Base-by-base conservation (phyloP, 1,140 invertebrate species). In the Heliconius hermathena region DNA sequence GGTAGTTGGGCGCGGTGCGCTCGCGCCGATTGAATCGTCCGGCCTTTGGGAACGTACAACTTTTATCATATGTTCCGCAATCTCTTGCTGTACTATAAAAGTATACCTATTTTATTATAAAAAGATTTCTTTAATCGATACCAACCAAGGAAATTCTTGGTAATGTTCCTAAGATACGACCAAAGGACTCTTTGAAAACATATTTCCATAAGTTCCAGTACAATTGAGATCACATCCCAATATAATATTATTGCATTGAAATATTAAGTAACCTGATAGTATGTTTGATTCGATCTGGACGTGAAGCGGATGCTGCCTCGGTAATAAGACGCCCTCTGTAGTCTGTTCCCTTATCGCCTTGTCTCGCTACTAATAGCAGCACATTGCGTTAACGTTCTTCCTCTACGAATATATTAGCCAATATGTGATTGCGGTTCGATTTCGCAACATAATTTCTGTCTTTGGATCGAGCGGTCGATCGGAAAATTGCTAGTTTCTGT, bases 1-100 rank as follows among this genome's bases (percentile, higher is more conserved):
- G 85, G 84, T 84, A 87, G 86, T 83, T 82, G 88, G 86, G 90
- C 85, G 86, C 84, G 85, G 85, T 87, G 85, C 85, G 84, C 83
- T 80, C 80, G 85, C 88, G 85, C 77, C 88, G 91, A 94, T 94
- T 94, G 91, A 81, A 77, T 93, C 92, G 88, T 94, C 92, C 92
- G 91, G 92, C 90, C 83, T 83, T 74, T 77, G 85, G 81, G 82
- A 87, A 84, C 81, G 82, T 79, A 77, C 80, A 87, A 81, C 82
- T 85, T 89, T 88, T 87, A 86, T 66, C 85, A 78, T 83, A 82
- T 84, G 88, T 91, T 91, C 90, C 90, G 90, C 89, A 92, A 92
- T 93, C 90, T 85, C 88, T 81, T 26, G 3, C 11, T 26, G 3
- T 66, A 66, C 22, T 26, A 66, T 4, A 66, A 11, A 16, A 66